A percentile compares a stretch with the other conserved stretches of the same genome.
Conservation (phyloP, 2,888 invertebrate species). For the Apoderus coryli region DNA sequence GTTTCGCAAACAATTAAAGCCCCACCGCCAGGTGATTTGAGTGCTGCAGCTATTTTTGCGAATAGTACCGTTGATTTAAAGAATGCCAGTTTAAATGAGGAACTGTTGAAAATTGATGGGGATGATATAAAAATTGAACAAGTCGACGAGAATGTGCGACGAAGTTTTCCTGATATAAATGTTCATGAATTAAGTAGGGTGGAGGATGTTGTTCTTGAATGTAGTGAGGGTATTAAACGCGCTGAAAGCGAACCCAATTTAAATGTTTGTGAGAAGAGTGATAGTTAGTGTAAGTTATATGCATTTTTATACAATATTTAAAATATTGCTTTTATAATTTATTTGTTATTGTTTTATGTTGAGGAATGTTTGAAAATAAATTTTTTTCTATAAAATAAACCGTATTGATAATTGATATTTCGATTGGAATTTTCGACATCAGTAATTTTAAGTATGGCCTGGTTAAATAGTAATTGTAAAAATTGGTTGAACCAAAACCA, state of each 20-base stretch:
- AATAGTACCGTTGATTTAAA: constrained; percentile 77
- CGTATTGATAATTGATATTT: no score
- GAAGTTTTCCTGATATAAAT: constrained; percentile 48
- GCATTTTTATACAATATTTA: constrained; percentile 2
- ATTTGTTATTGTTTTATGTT: no score
- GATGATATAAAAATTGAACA: constrained; percentile 29
- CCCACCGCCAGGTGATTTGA: constrained; percentile 41
- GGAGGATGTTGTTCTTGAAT: constrained; percentile 26
- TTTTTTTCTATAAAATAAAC: no score
- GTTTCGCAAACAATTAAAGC: no score
- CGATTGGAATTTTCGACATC: no score
- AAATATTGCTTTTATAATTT: no score
- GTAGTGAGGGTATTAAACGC: constrained; percentile 34
- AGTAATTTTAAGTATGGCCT: no score
- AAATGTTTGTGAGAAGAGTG: constrained; percentile 14
- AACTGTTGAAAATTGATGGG: constrained; percentile 37
- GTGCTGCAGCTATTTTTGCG: constrained; percentile 66
- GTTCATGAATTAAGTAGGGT: constrained; percentile 27
- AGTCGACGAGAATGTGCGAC: constrained; percentile 36
- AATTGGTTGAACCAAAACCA: no score
- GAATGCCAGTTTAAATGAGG: constrained; percentile 69
- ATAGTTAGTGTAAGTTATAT: background rate
- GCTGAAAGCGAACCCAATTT: constrained; percentile 46
- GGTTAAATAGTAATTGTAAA: no score
- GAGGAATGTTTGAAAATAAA: no score